These are phyloP conservation scores for Drosophila mettleri DNA, from an alignment of 2,888 invertebrate genomes.

Conservation along the genomic window DNA sequence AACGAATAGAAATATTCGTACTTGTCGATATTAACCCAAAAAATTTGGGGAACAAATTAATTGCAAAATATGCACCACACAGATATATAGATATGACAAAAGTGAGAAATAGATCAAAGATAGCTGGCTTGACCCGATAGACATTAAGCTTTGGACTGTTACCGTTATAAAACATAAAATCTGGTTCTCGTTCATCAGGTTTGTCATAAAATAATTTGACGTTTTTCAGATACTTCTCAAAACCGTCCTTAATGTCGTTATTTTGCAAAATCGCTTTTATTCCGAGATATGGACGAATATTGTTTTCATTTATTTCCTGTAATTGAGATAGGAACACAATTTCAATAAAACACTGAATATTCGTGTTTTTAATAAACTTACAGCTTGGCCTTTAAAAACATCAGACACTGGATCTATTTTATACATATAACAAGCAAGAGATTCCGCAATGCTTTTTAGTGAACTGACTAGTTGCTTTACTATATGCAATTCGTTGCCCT, in stretches of 20 bases:
- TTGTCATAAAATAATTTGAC: constrained; percentile 89
- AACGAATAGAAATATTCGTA: constrained; percentile 19
- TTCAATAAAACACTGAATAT: not conserved
- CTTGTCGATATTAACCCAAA: constrained; percentile 87
- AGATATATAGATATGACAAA: constrained; percentile 94
- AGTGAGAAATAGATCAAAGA: constrained; percentile 98
- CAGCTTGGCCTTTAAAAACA: constrained; percentile 91
- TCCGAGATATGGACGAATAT: constrained; percentile 91
- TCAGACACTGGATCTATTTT: constrained; percentile 87
- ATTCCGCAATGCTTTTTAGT: constrained; percentile 91
- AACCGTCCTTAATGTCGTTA: constrained; percentile 89
- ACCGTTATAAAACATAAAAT: constrained; percentile 95
- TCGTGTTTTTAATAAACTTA: constrained; percentile 86
- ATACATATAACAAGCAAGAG: constrained; percentile 93
- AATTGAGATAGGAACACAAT: not conserved
- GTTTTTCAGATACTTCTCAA: constrained; percentile 92
- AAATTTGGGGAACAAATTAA: constrained; percentile 89
- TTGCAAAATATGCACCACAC: constrained; percentile 91
- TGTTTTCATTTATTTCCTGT: constrained; percentile 90
- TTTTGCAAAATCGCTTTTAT: constrained; percentile 90
- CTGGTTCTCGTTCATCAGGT: constrained; percentile 95
- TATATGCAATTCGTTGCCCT: constrained; percentile 70
- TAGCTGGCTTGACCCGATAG: constrained; percentile 98
- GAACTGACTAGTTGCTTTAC: constrained; percentile 85
- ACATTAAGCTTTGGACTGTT: constrained; percentile 92